Evolutionary conservation across 2,888 invertebrate genomes (phyloP), one percentile per base, ranked within the genome.

Genomic region (Agrotis puta): DNA sequence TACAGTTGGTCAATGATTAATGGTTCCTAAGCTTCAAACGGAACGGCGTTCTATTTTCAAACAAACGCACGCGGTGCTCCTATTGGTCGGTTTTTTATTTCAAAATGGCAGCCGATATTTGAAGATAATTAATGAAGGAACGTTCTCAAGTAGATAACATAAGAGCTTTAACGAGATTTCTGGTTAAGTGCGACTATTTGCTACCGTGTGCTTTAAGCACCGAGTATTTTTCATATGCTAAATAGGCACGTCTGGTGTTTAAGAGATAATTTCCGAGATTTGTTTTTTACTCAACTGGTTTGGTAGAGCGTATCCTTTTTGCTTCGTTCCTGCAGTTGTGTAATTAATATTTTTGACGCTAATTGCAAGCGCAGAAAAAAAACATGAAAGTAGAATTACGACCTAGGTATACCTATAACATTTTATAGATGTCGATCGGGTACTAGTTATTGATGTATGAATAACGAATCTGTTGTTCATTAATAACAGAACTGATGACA

Each of bases 31-130:
- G 92, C 86, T 88, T 88, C 88, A 89, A 92, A 88, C 87, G 87
- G 86, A 85, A 81, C 85, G 85, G 87, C 84, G 90, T 91, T 93
- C 94, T 95, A 94, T 94, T 94, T 95, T 90, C 88, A 91, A 94
- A 93, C 92, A 91, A 89, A 91, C 89, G 81, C 83, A 85, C 82
- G 81, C 83, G 73, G 87, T 72, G 85, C 84, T 91, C 88, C 86
- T 85, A 94, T 95, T 95, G 95, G 95, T 89, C 39, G 84, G 67
- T 84, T 90, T 91, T 93, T 93, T 89, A 86, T 93, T 94, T 88
- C 91, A 92, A 92, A 92, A 94, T 94, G 94, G 94, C 92, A 93
- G 93, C 91, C 91, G 88, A 94, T 91, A 91, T 94, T 93, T 89
- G 91, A 93, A 92, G 91, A 93, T 94, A 92, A 95, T 93, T 93